Base-by-base conservation (phyloP, 2,113 vertebrate species). In the Oxyruncus cristatus region DNA sequence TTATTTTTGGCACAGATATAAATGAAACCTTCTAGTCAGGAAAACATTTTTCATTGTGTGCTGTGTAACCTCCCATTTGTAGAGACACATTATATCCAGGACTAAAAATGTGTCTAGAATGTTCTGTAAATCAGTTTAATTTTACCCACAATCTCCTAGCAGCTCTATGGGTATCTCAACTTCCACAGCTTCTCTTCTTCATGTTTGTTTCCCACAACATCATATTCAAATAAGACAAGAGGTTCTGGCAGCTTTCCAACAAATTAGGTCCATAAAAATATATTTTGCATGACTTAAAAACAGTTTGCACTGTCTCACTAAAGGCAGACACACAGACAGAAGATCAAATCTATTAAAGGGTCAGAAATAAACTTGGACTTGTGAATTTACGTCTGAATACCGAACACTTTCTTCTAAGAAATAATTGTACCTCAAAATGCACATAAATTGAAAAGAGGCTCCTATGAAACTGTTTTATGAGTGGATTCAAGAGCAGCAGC, bases 1-100 rank as follows among this genome's bases (percentile, higher is more conserved):
- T 95, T 94, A 71, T 83, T 96, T 97, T 93, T 97, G 96, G 90
- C 86, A 90, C 18, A 88, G 63, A 95, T 65, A 79, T 73, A 97
- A 92, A 96, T 91, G 79, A 95, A 94, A 80, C 41, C n/a, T 96
- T 91, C 23, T 70, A 86, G 88, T 86, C 59, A 91, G 82, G 92
- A 96, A 96, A 97, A 88, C 62, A 89, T 90, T 88, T 93, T 93
- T 93, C 92, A 90, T 82, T 81, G 53, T 85, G 62, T 71, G 42
- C 72, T 89, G 11, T 41, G 17, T 73, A 91, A 88, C 71, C 39
- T 92, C 67, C n/a, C 61, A 49, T 92, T 90, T 0, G 0, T 23
- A 79, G 76, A 84, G 41, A 65, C 49, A 65, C 37, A 14, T 70
- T 63, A 78, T 47, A 81, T 66, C 18, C 74, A 84, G 33, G 47